Evolutionary conservation across 2,113 vertebrate species (phyloP).

Genomic region (Periophthalmodon schlosseri): DNA sequence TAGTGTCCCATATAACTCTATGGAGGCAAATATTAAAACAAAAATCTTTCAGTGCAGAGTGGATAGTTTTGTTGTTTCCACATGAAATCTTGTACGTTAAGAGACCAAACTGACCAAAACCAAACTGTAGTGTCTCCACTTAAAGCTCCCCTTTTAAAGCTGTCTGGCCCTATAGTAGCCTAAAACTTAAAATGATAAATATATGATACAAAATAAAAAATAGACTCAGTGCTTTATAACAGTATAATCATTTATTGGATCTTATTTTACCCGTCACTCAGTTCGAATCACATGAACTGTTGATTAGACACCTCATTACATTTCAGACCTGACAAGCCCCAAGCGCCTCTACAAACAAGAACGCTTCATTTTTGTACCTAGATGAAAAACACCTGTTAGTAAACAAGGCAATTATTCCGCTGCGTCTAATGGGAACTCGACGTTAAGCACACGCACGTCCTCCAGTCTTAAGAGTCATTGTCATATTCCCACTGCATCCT

Average conservation of each 20-base stretch:
- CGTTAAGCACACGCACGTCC: slow-evolving; percentile 93
- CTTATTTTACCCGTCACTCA: slow-evolving; percentile 18
- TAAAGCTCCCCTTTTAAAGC: no score
- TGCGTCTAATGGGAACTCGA: slow-evolving; percentile 79
- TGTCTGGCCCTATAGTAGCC: neutral
- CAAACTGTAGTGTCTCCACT: no score
- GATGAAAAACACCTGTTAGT: slow-evolving; percentile 85
- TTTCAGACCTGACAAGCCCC: slow-evolving; percentile 39
- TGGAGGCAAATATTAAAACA: no score
- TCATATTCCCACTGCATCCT: slow-evolving; percentile 89
- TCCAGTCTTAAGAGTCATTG: slow-evolving; percentile 96
- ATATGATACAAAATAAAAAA: neutral
- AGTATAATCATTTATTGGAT: no score
- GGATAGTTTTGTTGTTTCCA: no score
- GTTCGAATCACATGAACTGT: slow-evolving; percentile 23
- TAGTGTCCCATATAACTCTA: no score
- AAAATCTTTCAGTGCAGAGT: no score
- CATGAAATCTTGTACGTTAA: no score
- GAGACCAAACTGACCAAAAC: no score
- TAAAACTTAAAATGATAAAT: neutral
- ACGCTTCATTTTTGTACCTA: slow-evolving; percentile 60
- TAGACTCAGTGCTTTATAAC: no score
- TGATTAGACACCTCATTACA: slow-evolving; percentile 47
- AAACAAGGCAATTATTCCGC: slow-evolving; percentile 92
- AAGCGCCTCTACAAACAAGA: slow-evolving; percentile 44